Base-by-base conservation (phyloP, 1,140 invertebrate genomes). In the Copidosoma floridanum region DNA sequence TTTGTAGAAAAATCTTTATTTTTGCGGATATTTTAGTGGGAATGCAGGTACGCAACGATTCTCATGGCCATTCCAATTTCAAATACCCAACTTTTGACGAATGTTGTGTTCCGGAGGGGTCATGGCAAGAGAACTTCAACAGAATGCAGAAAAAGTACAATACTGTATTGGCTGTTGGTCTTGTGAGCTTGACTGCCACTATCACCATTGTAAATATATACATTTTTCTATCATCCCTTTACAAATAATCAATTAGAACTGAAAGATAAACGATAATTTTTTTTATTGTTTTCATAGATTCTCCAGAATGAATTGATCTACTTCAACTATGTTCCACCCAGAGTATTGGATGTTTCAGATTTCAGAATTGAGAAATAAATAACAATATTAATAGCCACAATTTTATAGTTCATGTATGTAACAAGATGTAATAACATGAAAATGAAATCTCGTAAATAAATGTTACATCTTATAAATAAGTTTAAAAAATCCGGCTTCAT, bases 121-220 rank as follows among this genome's bases (percentile, higher is more conserved):
- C 85, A 11, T 93, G 90, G 90, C 79, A 89, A 67, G 84, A 86
- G 18, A 70, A 83, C 27, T 72, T 90, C 70, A 82, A 86, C 55
- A 82, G 83, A 24, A 82, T 81, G 27, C 85, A 92, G 65, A 77
- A 79, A 52, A 86, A 83, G 69, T 88, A 89, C 78, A 92, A 91
- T 69, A 68, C 82, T 8, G 79, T 84, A 20, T 78, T 93, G n/a
- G 61, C 81, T 24, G 67, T 81, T 46, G 89, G 90, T n/a, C 59
- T 90, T 62, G 72, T 76, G 27, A 82, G 85, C 61, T 65, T 84
- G 21, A 67, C 78, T 21, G 78, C 78, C 40, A 86, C 87, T 1
- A 63, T 89, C 55, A 64, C 83, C 56, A 75, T 85, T 65, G 88
- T 90, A 79, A 78, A 83, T 84, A 18, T 27, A n/a, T n/a, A n/a